Conservation (phyloP, 2,113 vertebrate genomes). For the Copsychus sechellarum region DNA sequence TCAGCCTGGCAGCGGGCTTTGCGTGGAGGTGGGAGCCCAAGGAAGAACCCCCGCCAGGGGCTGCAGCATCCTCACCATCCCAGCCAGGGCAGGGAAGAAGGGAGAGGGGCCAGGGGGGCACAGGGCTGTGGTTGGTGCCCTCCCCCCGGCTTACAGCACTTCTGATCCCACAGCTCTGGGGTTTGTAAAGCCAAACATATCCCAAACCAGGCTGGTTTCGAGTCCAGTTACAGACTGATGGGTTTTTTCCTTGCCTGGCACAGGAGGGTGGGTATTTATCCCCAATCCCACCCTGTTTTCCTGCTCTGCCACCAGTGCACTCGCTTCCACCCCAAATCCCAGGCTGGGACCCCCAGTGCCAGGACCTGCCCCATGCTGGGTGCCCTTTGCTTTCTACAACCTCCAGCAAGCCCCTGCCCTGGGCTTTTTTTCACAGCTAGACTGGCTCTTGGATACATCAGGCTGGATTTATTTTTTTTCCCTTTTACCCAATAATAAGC, state of each 20-base stretch:
- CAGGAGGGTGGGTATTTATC: too few relatives aligned
- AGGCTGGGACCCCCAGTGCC: not conserved
- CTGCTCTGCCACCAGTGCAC: not conserved
- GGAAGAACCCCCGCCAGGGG: not conserved
- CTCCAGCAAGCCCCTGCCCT: fast-evolving
- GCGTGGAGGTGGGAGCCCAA: not conserved
- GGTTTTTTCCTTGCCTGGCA: not conserved
- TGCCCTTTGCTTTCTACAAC: not conserved
- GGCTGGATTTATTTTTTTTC: not conserved
- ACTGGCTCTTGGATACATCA: not conserved
- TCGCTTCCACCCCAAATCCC: not conserved
- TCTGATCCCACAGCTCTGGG: not conserved
- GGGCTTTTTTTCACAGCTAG: not conserved
- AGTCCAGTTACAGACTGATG: not conserved
- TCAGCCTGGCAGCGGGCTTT: not conserved
- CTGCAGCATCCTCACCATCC: not conserved
- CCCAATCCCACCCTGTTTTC: not conserved
- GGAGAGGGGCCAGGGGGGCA: not conserved
- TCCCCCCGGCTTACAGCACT: too few relatives aligned
- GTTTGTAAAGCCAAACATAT: not conserved
- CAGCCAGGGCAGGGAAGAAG: not conserved
- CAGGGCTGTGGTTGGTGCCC: not conserved
- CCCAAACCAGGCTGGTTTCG: not conserved
- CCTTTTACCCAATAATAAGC: not conserved
- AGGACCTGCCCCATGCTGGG: not conserved